Percentiles rank a stretch among this genome's conserved stretches.
phyloP scores from a whole-genome alignment of 2,888 invertebrate species.

The Coleophora deauratella region DNA sequence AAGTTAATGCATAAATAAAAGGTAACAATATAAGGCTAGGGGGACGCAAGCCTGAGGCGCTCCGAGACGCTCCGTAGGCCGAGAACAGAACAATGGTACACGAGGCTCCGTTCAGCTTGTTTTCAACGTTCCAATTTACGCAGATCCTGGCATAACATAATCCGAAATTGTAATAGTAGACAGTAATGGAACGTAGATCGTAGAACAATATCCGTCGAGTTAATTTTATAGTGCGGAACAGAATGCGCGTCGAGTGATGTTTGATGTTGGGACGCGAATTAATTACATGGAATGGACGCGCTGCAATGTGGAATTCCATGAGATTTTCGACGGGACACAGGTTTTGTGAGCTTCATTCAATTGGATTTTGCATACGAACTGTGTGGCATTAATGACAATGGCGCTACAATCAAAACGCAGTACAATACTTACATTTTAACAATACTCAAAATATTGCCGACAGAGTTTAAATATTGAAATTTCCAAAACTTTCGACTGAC shows the following conservation, averaged over 20 bases:
- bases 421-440: no score
- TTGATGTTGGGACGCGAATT: neutral
- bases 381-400: no score
- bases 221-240: neutral
- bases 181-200: neutral
- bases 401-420: no score
- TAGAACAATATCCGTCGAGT: slow-evolving; percentile 1
- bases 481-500: no score
- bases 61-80: neutral
- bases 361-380: no score
- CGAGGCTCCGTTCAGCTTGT: neutral
- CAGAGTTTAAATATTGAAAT: no score
- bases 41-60: slow-evolving; percentile 1
- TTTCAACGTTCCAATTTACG: slow-evolving; percentile 4
- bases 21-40: slow-evolving; percentile 50
- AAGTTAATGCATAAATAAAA: slow-evolving; percentile 70
- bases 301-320: no score
- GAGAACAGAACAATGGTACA: no score
- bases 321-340: no score
- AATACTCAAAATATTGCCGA: no score
- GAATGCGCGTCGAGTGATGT: neutral
- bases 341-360: no score
- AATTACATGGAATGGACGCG: no score
- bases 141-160: slow-evolving; percentile 6
- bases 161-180: slow-evolving; percentile 6